phyloP scores from a whole-genome alignment of 2,888 invertebrate genomes.

The Seira musarum region DNA sequence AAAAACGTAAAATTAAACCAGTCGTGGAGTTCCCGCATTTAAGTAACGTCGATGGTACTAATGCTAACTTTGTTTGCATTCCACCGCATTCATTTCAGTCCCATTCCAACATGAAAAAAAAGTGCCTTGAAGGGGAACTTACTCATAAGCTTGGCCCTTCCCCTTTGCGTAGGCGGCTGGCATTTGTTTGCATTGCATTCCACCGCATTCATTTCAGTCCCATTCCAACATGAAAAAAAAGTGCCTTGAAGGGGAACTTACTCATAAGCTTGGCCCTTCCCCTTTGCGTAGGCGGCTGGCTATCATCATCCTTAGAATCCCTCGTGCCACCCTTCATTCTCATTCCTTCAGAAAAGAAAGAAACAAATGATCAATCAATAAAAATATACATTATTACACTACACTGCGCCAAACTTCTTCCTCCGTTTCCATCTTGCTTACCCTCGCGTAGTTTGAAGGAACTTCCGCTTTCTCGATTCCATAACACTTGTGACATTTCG shows the following conservation, averaged over 20 bases:
- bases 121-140: too few species aligned
- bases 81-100: slow-evolving; percentile 75
- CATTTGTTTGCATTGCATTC: slow-evolving; percentile 54
- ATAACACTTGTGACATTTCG: slow-evolving; percentile 91
- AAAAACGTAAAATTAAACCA: too few species aligned
- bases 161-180: slow-evolving; percentile 46
- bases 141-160: slow-evolving; percentile 61
- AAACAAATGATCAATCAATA: too few species aligned
- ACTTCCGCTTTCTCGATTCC: slow-evolving; percentile 98
- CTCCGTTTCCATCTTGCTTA: slow-evolving; percentile 71
- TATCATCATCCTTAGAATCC: slow-evolving; percentile 54
- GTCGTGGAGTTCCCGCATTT: too few species aligned
- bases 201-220: slow-evolving; percentile 77
- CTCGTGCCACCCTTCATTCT: slow-evolving; percentile 77
- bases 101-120: too few species aligned
- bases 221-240: too few species aligned
- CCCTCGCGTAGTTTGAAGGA: slow-evolving; percentile 95
- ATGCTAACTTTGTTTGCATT: too few species aligned
- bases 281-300: slow-evolving; percentile 46
- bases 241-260: too few species aligned
- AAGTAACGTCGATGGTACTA: too few species aligned
- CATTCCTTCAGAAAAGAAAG: too few species aligned
- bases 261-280: slow-evolving; percentile 60
- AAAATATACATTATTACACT: too few species aligned
- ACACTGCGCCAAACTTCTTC: neutral